Conservation (phyloP, 2,113 vertebrate genomes). For the Crocuta crocuta region DNA sequence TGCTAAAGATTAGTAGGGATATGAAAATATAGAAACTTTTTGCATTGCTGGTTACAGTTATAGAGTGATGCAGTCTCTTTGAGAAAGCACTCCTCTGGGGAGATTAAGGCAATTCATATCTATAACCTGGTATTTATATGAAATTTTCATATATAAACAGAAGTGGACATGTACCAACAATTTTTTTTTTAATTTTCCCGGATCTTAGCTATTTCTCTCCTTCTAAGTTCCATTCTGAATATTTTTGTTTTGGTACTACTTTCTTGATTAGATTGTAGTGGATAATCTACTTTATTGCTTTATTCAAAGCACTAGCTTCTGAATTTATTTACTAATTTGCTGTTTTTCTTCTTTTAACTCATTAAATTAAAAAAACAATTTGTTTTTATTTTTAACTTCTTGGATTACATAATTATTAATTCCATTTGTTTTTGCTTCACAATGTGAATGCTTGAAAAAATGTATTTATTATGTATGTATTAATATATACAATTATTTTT, state of each 20-base stretch:
- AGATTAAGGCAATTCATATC: background rate
- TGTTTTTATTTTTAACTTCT: background rate
- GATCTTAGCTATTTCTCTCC: background rate
- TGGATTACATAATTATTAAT: background rate
- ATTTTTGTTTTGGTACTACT: slow-evolving; percentile 4
- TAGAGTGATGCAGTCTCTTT: background rate
- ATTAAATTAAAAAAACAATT: background rate
- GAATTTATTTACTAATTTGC: background rate
- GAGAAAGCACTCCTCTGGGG: background rate
- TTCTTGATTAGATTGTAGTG: background rate
- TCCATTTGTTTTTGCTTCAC: background rate
- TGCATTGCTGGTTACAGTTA: background rate
- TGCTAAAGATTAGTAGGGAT: background rate
- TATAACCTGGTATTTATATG: background rate
- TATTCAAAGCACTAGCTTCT: background rate
- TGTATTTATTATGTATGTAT: background rate
- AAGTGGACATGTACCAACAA: background rate
- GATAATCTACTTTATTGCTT: background rate
- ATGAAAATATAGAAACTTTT: background rate
- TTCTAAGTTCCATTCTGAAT: background rate
- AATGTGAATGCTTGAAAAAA: background rate
- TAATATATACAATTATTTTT: background rate
- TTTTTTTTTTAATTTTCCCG: background rate
- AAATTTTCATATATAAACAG: background rate
- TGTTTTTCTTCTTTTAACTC: background rate